Conservation (phyloP, 1,140 invertebrate genomes). For the Drosophila oshimai region DNA sequence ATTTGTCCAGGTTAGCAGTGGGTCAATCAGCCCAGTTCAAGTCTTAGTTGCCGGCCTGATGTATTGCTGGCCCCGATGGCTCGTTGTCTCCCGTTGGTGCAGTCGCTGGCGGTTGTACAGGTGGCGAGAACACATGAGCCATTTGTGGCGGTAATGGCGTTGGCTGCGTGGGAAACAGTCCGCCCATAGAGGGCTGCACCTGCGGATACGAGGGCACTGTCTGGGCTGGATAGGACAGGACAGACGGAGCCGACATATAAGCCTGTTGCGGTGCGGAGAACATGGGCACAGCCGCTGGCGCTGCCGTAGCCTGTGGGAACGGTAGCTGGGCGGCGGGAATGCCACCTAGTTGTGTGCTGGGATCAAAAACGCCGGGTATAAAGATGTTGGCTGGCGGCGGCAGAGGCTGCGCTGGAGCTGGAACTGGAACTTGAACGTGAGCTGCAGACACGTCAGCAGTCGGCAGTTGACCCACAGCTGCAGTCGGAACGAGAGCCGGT, state of each 20-base stretch:
- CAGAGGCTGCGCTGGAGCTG: slow-evolving; percentile 23
- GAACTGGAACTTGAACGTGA: slow-evolving; percentile 1
- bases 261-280: slow-evolving; percentile 55
- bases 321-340: slow-evolving; percentile 65
- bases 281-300: slow-evolving; percentile 35
- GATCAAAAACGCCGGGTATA: slow-evolving; percentile 63
- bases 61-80: slow-evolving; percentile 2
- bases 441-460: not conserved
- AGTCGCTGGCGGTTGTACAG: not conserved
- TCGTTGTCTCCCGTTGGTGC: slow-evolving; percentile 5
- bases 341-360: slow-evolving; percentile 46
- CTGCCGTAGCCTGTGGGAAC: slow-evolving; percentile 65
- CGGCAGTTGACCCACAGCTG: not conserved
- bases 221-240: slow-evolving; percentile 73
- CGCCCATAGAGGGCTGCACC: slow-evolving; percentile 75
- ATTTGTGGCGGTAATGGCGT: slow-evolving; percentile 78
- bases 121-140: slow-evolving; percentile 57
- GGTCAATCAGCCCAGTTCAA: not conserved
- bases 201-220: slow-evolving; percentile 80
- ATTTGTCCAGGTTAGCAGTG: slow-evolving; percentile 37
- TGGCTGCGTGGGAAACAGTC: slow-evolving; percentile 67
- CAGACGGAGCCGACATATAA: slow-evolving; percentile 72
- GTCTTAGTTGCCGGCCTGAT: slow-evolving; percentile 25
- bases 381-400: slow-evolving; percentile 61
- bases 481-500: not conserved